Evolutionary conservation across 2,888 invertebrate species (phyloP), one percentile per base, ranked within the genome.

Genomic region (Linnaemya vulpina): DNA sequence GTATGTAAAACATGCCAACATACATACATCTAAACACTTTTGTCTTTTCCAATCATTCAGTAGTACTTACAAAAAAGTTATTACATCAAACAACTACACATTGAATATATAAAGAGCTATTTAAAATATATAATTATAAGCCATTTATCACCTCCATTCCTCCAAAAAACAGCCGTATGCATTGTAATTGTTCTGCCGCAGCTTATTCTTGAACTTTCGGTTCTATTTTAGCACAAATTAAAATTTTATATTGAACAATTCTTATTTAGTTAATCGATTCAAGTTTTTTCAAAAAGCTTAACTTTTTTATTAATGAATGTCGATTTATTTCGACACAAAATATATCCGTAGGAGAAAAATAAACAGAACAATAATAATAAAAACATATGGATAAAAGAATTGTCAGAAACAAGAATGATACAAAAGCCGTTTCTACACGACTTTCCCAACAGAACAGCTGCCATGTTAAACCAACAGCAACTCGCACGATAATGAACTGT

Each of bases 111-210:
- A 73, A 67, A 40, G n/a, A 5, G 15, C 20, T 35, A 25, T 70
- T 79, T 84, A 77, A 65, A 43, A 71, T 51, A 35, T 15, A 35
- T 10, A 35, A 55, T 43, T 74, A 60, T 53, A 63, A 38, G 13
- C 67, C 62, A 38, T 38, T 67, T 81, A 78, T 88, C 88, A 92
- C 92, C 92, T 90, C 92, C 92, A 87, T 92, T 91, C 83, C 91
- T 90, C 91, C 91, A 92, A 88, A 92, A 92, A 43, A 92, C 92
- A 46, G 92, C 92, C 53, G 92, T 92, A 87, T 92, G 92, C 92
- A 92, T 92, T 76, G 35, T 1, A 43, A 49, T 30, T 80, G 3
- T 65, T 17, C 3, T 35, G 22, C 1, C 43, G 9, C 1, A 13
- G 13, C 43, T 53, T 76, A 20, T 49, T 58, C 43, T 58, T 17